These are phyloP conservation scores for Netelia virgata DNA, from an alignment of 2,888 invertebrate genomes.

Conservation along the genomic window DNA sequence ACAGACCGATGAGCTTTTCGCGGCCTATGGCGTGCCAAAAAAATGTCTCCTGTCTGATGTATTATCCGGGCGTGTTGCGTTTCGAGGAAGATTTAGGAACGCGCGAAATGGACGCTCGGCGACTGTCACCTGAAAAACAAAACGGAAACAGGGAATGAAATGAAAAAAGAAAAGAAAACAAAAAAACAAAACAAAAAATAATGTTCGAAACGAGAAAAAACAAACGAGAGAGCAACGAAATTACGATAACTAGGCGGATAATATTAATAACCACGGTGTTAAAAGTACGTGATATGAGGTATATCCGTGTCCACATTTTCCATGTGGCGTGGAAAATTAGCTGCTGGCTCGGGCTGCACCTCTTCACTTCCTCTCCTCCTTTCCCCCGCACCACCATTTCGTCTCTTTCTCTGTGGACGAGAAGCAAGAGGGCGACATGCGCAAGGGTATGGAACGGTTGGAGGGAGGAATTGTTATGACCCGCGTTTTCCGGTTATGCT, in stretches of 20 bases:
- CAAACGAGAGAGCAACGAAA: not conserved
- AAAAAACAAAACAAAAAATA: constrained; percentile 10
- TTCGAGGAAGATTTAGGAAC: not conserved
- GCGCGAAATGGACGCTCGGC: not conserved
- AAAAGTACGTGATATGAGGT: constrained; percentile 12
- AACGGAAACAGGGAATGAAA: not conserved
- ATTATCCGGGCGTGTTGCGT: not conserved
- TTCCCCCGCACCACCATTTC: not conserved
- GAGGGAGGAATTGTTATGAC: constrained; percentile 63
- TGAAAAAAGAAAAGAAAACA: too few species aligned
- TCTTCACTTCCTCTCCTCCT: not conserved
- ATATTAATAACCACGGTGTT: constrained; percentile 38
- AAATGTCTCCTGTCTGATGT: not conserved
- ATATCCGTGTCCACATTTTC: constrained; percentile 58
- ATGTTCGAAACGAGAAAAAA: not conserved
- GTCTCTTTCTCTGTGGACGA: not conserved
- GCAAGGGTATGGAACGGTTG: constrained; percentile 27
- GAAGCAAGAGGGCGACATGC: constrained; percentile 7
- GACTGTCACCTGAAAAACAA: not conserved
- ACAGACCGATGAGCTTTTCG: not conserved
- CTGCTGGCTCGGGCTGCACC: constrained; percentile 26
- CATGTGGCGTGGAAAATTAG: constrained; percentile 66
- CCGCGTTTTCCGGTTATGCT: constrained; percentile 67
- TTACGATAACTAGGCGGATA: constrained; percentile 6
- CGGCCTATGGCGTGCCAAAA: not conserved